Evolutionary conservation across 2,113 vertebrate species (phyloP), one percentile per base, ranked within the genome.

Genomic region (Campylomormyrus numenius): DNA sequence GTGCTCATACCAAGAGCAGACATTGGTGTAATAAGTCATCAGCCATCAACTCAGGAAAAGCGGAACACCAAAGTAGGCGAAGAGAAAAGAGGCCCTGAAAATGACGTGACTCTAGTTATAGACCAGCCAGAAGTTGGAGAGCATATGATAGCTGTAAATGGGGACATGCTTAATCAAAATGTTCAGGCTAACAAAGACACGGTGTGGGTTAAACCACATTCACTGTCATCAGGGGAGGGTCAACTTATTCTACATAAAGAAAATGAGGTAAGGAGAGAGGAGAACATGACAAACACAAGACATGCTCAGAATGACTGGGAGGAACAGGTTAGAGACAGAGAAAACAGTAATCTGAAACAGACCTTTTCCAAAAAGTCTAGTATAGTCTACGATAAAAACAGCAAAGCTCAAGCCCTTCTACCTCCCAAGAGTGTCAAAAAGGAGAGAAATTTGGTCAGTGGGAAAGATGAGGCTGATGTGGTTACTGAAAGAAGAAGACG

Each of bases 151-250:
- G 94, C 93, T 1, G 94, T 95, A 92, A 95, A 93, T 91, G 95
- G 95, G 8, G 96, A 95, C 92, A 95, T 94, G 1, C 92, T 45
- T 0, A 92, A 94, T 24, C 95, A 95, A 91, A 95, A 19, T 80
- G 74, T 42, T 80, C 74, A 11, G 35, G 35, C 74, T 19, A 80
- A 89, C 88, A 93, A 94, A 4, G 42, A 94, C 39, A 94, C 3
- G n/a, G 83, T 80, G 31, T 80, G 74, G 74, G 15, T 39, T 35
- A 80, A 80, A 35, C 31, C 35, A 80, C 74, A 80, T 42, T 17
- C 74, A 17, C 74, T 42, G 35, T 42, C 35, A 19, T 42, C 74
- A 42, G 74, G 35, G 31, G 35, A 42, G 74, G 24, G 86, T 35
- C 31, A 42, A 35, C 15, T 53, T n/a, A 39, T 87, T 56, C 17